A percentile compares a stretch with the other conserved stretches of the same genome.
Evolutionary conservation across 2,797 vertebrate species (phyloP).

Genomic region (Graptemys geographica): DNA sequence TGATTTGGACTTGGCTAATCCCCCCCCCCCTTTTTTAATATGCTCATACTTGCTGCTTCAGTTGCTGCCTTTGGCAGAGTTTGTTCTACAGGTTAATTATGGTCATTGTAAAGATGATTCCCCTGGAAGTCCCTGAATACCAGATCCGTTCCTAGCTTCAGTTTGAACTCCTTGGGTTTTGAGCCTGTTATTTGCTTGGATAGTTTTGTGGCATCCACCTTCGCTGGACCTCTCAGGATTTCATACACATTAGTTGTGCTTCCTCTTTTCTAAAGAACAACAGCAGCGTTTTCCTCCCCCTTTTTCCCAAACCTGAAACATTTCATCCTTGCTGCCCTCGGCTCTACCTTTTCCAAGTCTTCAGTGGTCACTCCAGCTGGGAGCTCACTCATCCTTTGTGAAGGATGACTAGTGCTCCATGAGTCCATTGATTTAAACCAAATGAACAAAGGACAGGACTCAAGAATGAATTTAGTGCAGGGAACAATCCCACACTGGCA

Average conservation of each 20-base stretch:
- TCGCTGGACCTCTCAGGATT: background rate
- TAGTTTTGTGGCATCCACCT: slow-evolving; percentile 48
- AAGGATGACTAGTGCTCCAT: background rate
- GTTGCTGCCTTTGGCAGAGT: accelerated
- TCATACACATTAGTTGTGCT: background rate
- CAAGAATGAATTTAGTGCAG: background rate
- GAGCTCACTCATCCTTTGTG: background rate
- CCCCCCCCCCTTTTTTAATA: background rate
- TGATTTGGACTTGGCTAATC: background rate
- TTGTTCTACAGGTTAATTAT: background rate
- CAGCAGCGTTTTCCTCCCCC: background rate
- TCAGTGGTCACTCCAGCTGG: background rate
- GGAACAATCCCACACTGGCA: background rate
- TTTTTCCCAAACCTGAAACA: background rate
- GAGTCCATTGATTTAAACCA: background rate
- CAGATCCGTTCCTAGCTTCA: background rate
- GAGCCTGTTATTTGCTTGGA: slow-evolving; percentile 56
- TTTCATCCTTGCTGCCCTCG: background rate
- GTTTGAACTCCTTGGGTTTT: background rate
- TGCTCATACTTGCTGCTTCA: accelerated
- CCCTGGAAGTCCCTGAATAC: accelerated
- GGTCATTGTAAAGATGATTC: accelerated
- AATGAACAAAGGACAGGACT: background rate
- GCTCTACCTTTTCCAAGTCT: background rate
- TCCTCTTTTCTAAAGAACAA: background rate